Evolutionary conservation across 2,113 vertebrate genomes (phyloP).

Genomic region (Sphyrna mokarran): DNA sequence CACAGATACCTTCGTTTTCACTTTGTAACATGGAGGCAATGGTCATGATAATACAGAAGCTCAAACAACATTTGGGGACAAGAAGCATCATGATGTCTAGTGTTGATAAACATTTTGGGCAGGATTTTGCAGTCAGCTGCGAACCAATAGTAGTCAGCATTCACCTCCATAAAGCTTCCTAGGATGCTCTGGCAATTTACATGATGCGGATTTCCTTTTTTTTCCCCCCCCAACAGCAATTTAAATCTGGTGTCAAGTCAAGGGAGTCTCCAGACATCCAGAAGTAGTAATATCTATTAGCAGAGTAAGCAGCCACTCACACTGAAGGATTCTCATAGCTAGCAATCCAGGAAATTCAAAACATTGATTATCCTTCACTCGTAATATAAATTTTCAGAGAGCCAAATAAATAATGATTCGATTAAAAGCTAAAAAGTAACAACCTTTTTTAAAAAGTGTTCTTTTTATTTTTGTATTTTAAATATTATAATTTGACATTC

Average conservation of each 20-base stretch:
- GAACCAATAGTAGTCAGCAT: not conserved
- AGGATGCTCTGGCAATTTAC: not conserved
- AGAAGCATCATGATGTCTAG: not conserved
- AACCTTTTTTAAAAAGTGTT: no score
- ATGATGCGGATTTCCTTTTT: not conserved
- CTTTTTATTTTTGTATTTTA: no score
- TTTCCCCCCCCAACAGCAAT: no score
- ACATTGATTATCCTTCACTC: not conserved
- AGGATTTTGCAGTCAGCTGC: not conserved
- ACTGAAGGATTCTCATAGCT: not conserved
- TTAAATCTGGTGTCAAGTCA: not conserved
- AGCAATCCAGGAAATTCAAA: not conserved
- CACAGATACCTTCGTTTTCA: not conserved
- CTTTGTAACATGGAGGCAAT: not conserved
- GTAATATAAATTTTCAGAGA: no score
- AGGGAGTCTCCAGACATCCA: no score
- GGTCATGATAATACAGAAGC: not conserved
- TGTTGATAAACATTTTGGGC: not conserved
- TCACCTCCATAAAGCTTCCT: not conserved
- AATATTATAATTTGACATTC: no score
- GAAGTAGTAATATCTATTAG: not conserved
- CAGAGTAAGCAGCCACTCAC: not conserved
- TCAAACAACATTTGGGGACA: not conserved
- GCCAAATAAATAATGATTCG: no score
- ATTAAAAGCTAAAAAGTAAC: no score